Evolutionary conservation across 2,797 vertebrate genomes (phyloP).

Genomic region (Tadarida brasiliensis): DNA sequence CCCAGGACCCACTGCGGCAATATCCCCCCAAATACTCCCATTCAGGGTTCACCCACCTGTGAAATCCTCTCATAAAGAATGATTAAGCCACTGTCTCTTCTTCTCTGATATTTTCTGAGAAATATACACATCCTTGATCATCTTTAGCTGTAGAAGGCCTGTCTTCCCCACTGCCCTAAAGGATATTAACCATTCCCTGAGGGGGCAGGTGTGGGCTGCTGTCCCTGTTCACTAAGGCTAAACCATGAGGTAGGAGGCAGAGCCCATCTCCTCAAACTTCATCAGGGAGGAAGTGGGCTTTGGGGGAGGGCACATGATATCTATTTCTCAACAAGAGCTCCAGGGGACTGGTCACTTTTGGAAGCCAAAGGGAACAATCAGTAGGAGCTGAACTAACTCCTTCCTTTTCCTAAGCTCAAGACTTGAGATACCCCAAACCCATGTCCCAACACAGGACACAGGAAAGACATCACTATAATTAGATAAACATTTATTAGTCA

Average conservation of each 20-base stretch:
- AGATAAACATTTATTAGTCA: background rate
- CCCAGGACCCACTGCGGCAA: conserved; percentile 65
- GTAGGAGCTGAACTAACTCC: background rate
- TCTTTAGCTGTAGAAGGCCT: background rate
- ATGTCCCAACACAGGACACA: background rate
- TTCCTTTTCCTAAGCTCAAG: background rate
- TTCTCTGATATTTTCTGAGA: background rate
- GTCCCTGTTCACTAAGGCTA: background rate
- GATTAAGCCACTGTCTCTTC: background rate
- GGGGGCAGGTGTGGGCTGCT: background rate
- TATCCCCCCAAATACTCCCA: background rate
- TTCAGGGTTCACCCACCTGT: background rate
- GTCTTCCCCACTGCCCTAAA: background rate
- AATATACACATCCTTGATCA: background rate
- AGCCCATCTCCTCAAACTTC: background rate
- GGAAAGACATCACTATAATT: background rate
- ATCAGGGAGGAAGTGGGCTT: background rate
- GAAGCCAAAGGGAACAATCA: background rate
- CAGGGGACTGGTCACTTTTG: background rate
- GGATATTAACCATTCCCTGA: background rate
- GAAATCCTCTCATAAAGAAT: background rate
- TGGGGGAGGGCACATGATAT: background rate
- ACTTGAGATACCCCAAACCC: background rate
- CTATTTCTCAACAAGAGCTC: background rate
- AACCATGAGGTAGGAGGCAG: background rate